Base-by-base conservation (phyloP, 2,888 invertebrate genomes). In the Cataglyphis rosenhaueri region DNA sequence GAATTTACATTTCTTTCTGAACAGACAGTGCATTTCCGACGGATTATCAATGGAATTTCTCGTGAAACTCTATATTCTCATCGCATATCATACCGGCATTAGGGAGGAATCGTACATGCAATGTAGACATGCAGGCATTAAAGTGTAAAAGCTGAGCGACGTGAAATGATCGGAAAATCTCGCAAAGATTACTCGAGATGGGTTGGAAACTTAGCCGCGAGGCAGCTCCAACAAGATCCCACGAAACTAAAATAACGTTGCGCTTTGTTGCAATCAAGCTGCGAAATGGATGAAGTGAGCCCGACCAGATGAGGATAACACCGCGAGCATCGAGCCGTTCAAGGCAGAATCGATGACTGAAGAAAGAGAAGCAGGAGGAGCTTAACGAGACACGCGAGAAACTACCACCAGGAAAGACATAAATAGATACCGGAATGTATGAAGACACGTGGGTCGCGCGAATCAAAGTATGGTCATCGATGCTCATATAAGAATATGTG, bases 321-420 rank as follows among this genome's bases (percentile, higher is more conserved):
- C 76, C 68, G 66, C 66, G n/a, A 76, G 66, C 65, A 32, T 48
- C 44, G 73, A 44, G 74, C 44, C 8, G 52, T 52, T 41, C 66
- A 68, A 55, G 71, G 41, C 59, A 21, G 71, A 55, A 44, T 78
- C 76, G 68, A 76, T 38, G 55, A 41, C 57, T 18, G 76, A 15
- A 66, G 66, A 76, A 76, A 55, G 65, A 75, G 66, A 35, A 76
- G 52, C 65, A 65, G 18, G 66, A 66, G 38, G n/a, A 41, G 29
- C 38, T 57, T 76, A 76, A 76, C 76, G 76, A 76, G 76, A 76
- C 76, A 68, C 76, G 76, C 76, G 76, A 66, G 68, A n/a, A 68
- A 76, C 76, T 48, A 76, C 15, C 57, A 29, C 15, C 41, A 1
- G 68, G 15, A 68, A 76, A 61, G 76, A 41, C 57, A 57, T 65